Evolutionary conservation across 2,797 vertebrate genomes (phyloP).

Genomic region (Phoebastria nigripes): DNA sequence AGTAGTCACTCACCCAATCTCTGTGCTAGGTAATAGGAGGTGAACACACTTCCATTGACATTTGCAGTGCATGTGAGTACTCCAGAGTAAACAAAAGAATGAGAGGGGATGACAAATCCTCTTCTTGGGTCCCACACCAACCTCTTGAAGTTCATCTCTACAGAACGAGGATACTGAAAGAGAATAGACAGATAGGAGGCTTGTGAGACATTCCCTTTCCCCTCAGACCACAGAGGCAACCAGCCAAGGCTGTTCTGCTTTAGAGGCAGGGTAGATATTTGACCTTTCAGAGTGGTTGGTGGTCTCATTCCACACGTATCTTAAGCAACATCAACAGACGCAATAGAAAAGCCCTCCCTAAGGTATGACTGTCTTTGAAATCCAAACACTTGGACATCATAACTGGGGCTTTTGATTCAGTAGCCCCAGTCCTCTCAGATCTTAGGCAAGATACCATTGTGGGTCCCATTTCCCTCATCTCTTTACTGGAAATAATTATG

Average conservation of each 20-base stretch:
- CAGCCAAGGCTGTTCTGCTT: neutral
- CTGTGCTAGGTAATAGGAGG: conserved; percentile 70
- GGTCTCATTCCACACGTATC: neutral
- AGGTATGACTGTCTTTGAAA: neutral
- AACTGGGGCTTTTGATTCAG: neutral
- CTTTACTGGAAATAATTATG: neutral
- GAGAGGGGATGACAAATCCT: conserved; percentile 81
- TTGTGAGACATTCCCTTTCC: neutral
- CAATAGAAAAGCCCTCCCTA: neutral
- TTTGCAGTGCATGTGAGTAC: conserved; percentile 70
- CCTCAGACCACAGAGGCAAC: neutral
- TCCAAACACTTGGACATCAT: neutral
- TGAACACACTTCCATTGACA: conserved; percentile 41
- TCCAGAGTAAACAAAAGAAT: neutral
- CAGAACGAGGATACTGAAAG: conserved; percentile 50
- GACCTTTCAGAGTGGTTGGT: neutral
- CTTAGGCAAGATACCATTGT: neutral
- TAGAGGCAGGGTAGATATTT: neutral
- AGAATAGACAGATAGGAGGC: neutral
- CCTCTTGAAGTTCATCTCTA: neutral
- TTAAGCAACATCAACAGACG: neutral
- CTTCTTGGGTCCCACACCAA: conserved; percentile 81
- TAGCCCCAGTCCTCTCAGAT: neutral
- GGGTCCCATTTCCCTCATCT: neutral
- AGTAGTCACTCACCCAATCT: conserved; percentile 76